These are phyloP conservation scores for Sabatieria punctata DNA, from an alignment of 2,888 invertebrate genomes.

Conservation along the genomic window DNA sequence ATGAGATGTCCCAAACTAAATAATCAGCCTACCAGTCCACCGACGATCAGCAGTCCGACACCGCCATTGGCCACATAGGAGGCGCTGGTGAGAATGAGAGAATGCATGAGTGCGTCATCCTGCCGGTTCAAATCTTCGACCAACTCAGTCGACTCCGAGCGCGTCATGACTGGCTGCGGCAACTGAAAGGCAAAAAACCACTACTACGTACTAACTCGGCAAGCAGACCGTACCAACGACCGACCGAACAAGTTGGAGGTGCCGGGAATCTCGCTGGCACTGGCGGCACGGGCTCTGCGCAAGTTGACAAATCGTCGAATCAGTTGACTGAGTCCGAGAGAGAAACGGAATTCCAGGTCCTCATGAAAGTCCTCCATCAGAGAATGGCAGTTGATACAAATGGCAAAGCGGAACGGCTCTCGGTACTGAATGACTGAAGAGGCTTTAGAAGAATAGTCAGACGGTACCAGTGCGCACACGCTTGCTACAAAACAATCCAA, in stretches of 20 bases:
- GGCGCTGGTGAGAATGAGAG: slow-evolving; percentile 17
- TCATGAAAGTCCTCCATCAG: slow-evolving; percentile 43
- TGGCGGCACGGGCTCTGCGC: slow-evolving; percentile 24
- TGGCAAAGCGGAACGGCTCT: slow-evolving; percentile 31
- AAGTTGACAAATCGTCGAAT: slow-evolving; percentile 52
- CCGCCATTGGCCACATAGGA: slow-evolving; percentile 52
- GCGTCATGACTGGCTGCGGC: too few species aligned
- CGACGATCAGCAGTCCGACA: slow-evolving; percentile 71
- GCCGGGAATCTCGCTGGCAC: too few species aligned
- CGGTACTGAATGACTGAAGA: slow-evolving; percentile 27
- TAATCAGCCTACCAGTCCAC: slow-evolving; percentile 55
- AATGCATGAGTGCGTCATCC: slow-evolving; percentile 11
- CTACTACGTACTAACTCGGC: too few species aligned
- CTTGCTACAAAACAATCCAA: slow-evolving; percentile 45
- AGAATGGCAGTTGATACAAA: slow-evolving; percentile 23
- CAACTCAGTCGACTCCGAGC: too few species aligned
- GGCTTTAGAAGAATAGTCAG: slow-evolving; percentile 33
- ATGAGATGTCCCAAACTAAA: slow-evolving; percentile 1
- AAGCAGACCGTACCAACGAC: too few species aligned
- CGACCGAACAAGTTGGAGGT: too few species aligned
- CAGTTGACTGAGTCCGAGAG: slow-evolving; percentile 71
- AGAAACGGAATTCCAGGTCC: slow-evolving; percentile 84
- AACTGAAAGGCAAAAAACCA: too few species aligned
- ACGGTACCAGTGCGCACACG: slow-evolving; percentile 65
- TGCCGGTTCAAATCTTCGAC: too few species aligned